Evolutionary conservation across 2,888 invertebrate species (phyloP).

Genomic region (Plutella xylostella): DNA sequence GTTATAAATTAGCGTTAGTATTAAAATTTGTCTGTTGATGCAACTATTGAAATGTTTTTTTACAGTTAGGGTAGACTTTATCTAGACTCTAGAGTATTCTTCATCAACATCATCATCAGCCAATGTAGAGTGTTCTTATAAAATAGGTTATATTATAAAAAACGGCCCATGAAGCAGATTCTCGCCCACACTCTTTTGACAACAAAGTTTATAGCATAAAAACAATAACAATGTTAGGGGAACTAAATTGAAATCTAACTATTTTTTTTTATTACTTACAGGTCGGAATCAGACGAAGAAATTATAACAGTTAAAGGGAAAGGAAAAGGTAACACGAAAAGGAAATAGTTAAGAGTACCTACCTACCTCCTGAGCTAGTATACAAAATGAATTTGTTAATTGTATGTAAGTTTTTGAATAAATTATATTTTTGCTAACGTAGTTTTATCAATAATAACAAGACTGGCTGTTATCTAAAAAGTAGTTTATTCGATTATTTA

Average conservation of each 20-base stretch:
- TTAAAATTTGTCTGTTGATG: not conserved
- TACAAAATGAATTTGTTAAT: too few relatives aligned
- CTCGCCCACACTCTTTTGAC: not conserved
- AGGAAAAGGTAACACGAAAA: not conserved
- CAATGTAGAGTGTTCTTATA: not conserved
- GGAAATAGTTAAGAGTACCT: constrained; percentile 4
- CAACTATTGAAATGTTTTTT: not conserved
- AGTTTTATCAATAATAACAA: too few relatives aligned
- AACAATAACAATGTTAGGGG: not conserved
- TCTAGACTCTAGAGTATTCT: not conserved
- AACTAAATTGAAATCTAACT: not conserved
- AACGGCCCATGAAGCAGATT: not conserved
- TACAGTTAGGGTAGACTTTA: not conserved
- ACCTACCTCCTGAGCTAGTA: too few relatives aligned
- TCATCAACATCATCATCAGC: not conserved
- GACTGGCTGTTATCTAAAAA: too few relatives aligned
- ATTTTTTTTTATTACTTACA: not conserved
- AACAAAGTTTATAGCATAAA: not conserved
- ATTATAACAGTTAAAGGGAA: constrained; percentile 3
- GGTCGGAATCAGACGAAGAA: not conserved
- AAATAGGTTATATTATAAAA: not conserved
- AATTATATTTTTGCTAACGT: too few relatives aligned
- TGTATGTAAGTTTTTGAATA: too few relatives aligned
- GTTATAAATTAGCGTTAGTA: too few relatives aligned
- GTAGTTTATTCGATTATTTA: too few relatives aligned